Evolutionary conservation across 2,797 vertebrate species (phyloP), one percentile per base, ranked within the genome.

Genomic region (Hoplostethus mediterraneus): DNA sequence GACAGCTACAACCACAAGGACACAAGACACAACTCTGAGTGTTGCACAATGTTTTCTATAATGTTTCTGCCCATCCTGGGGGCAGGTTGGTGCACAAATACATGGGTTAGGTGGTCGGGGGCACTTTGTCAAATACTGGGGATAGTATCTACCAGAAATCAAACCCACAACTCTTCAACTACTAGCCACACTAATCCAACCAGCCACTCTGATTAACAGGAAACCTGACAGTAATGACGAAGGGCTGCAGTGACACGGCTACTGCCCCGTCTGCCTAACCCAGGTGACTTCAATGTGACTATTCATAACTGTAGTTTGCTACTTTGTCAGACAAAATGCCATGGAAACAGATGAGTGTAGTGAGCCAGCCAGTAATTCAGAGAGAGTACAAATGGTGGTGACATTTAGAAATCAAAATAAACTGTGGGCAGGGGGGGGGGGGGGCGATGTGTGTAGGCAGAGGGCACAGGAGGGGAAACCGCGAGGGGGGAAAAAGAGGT

Each of bases 331-430:
- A 47, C 31, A 49, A 53, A 84, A 81, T 55, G 71, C 54, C 62
- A 48, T 3, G 17, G 60, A 84, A 74, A 75, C 65, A 77, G 36
- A 71, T 3, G 14, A 77, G 75, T 73, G 79, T 68, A 74, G 75
- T 74, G 82, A 82, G 75, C 48, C 78, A 61, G 49, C 48, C 67
- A 65, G 80, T 87, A 80, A 83, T 68, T 83, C 51, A 75, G 84
- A 82, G 72, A 82, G 66, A 17, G 55, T 47, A n/a, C 52, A 0
- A 13, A 51, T 74, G 67, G 51, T 57, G 75, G 70, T 92, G 89
- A 89, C 84, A 90, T 92, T 90, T 89, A 64, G 45, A 67, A 81
- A 82, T 75, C 60, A 75, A 81, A 88, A 87, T 83, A 82, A 79
- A 75, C 49, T 58, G 53, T 66, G 62, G 85, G 71, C 21, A 21